These are phyloP conservation scores for Heliopora coerulea DNA, from an alignment of 92 coral and sea anemone genomes.

Conservation along the genomic window DNA sequence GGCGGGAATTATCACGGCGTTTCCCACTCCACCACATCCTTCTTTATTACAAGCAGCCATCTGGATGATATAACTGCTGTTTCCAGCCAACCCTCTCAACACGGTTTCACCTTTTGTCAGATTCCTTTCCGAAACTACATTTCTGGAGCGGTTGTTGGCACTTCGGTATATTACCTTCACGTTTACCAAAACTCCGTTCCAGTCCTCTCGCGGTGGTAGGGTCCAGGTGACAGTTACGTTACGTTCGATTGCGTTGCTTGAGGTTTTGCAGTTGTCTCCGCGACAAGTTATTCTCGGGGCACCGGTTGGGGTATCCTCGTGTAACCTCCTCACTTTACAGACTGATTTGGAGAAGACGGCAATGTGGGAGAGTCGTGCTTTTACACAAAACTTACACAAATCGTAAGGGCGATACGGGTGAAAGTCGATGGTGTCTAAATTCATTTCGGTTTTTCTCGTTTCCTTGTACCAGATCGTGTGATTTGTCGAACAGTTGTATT, in stretches of 20 bases:
- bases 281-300: slow-evolving; percentile 18
- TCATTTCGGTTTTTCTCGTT: background rate
- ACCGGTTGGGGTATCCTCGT: slow-evolving; percentile 16
- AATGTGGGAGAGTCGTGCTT: background rate
- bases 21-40: slow-evolving; percentile 14
- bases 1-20: background rate
- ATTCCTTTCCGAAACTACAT: background rate
- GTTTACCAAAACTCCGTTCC: slow-evolving; percentile 37
- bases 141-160: background rate
- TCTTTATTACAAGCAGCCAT: slow-evolving; percentile 16
- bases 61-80: slow-evolving; percentile 1
- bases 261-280: slow-evolving; percentile 17
- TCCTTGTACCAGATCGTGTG: no score
- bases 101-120: background rate
- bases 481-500: slow-evolving; percentile 8
- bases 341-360: slow-evolving; percentile 3
- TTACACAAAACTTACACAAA: slow-evolving; percentile 5
- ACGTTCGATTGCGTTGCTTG: slow-evolving; percentile 13
- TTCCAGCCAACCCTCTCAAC: background rate
- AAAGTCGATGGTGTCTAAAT: background rate
- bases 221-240: slow-evolving; percentile 40
- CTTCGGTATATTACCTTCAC: background rate
- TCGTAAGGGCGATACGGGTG: slow-evolving; percentile 17
- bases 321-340: slow-evolving; percentile 7
- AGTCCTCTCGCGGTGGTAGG: slow-evolving; percentile 27